Evolutionary conservation across 1,140 invertebrate genomes (phyloP), one percentile per base, ranked within the genome.

Genomic region (Branchinecta lynchi): DNA sequence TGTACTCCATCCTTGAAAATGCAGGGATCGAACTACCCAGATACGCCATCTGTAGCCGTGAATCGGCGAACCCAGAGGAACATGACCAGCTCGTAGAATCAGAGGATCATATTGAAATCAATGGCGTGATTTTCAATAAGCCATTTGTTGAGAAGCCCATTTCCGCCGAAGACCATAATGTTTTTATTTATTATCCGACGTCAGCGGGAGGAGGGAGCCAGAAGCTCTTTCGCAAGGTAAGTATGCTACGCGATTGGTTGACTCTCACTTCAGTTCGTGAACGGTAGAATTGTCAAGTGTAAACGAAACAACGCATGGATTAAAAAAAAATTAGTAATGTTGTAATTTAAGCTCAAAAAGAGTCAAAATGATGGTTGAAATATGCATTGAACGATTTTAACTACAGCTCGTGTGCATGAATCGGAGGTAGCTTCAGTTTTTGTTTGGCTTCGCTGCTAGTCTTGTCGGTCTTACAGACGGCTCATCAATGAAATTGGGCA

Each of bases 111-210:
- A 96, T 99, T 9, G 96, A 99, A 81, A 92, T 99, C 7, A 96
- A 98, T 79, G 95, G 95, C 7, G 86, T 93, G 32, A 87, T 91
- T 3, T 99, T 99, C 76, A 96, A 97, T 77, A 99, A 98, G 78
- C 97, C 97, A 0, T 99, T 99, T 82, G 97, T 99, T 0, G 97
- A 99, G 79, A 98, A 98, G 78, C 95, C 95, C 0, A 86, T 96
- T 60, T 96, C 92, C 21, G 97, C 97, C 0, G 97, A 99, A 81
- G 96, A 99, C 81, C 97, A 99, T 79, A 99, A 99, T 78, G 97
- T 99, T 76, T 98, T 98, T 78, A 99, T 99, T 75, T 99, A 99
- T 80, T 99, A 98, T 81, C 97, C 96, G 0, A 93, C 93, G 6
- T 94, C 92, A 6, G 97, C 96, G n/a, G 97, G 97, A 5, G 90